phyloP scores from a whole-genome alignment of 2,113 vertebrate genomes.

The Callopanchax toddi region DNA sequence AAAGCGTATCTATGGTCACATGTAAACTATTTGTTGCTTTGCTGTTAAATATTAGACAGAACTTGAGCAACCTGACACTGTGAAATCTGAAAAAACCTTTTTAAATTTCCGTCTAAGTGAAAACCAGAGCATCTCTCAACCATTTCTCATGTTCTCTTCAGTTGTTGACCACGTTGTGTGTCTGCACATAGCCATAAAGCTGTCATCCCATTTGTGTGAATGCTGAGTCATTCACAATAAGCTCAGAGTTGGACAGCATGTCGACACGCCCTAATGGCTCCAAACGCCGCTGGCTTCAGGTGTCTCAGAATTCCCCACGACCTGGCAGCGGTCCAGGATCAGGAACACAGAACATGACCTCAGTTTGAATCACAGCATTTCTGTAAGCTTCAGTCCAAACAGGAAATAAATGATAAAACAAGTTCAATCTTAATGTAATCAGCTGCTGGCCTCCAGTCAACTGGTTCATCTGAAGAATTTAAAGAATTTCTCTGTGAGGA shows the following conservation, averaged over 20 bases:
- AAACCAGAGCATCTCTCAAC: too few species aligned
- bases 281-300: conserved; percentile 22
- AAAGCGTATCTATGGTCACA: conserved; percentile 30
- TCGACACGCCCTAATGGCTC: conserved; percentile 63
- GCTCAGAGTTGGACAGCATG: conserved; percentile 39
- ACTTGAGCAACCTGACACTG: neutral
- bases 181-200: conserved; percentile 52
- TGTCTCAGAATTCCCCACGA: conserved; percentile 1
- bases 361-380: neutral
- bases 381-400: too few species aligned
- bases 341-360: conserved; percentile 3
- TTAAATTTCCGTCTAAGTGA: too few species aligned
- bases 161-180: conserved; percentile 27
- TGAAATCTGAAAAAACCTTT: too few species aligned
- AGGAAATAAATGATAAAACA: too few species aligned
- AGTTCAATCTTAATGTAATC: too few species aligned
- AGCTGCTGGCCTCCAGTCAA: too few species aligned
- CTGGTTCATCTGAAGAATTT: too few species aligned
- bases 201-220: conserved; percentile 55
- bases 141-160: neutral
- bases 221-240: conserved; percentile 59
- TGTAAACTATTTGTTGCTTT: conserved; percentile 47
- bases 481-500: too few species aligned
- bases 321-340: conserved; percentile 1
- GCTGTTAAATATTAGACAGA: neutral